phyloP scores from a whole-genome alignment of 2,113 vertebrate genomes.

The Carollia perspicillata region DNA sequence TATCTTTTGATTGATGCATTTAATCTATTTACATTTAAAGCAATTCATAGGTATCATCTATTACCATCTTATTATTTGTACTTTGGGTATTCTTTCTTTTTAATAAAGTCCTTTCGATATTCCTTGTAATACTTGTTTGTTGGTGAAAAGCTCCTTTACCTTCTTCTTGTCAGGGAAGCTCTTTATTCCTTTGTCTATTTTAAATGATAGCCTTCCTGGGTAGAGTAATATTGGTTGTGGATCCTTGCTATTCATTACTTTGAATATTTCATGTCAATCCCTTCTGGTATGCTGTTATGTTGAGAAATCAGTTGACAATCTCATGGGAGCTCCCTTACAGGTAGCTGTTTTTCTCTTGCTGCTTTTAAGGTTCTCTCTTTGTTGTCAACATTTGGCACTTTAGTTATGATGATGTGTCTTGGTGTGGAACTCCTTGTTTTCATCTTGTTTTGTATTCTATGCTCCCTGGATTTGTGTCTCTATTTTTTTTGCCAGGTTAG shows the following conservation, averaged over 20 bases:
- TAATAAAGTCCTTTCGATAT: background rate
- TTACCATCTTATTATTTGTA: background rate
- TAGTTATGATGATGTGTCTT: no score
- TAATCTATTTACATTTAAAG: background rate
- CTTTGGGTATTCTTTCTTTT: background rate
- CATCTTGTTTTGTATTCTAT: no score
- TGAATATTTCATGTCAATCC: no score
- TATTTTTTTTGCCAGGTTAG: no score
- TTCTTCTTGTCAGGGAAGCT: background rate
- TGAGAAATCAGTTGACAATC: no score
- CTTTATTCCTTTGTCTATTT: background rate
- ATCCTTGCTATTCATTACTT: background rate
- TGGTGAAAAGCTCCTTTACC: background rate
- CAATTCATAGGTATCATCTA: background rate
- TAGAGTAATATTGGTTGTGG: background rate
- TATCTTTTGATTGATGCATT: background rate
- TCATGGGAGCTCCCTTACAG: no score
- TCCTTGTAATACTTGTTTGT: background rate
- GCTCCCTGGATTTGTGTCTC: no score
- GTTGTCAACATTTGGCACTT: no score
- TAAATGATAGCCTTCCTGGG: background rate
- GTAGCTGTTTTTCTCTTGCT: no score
- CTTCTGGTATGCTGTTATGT: no score
- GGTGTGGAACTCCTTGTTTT: no score
- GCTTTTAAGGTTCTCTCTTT: no score